A percentile compares a stretch with the other conserved stretches of the same genome.
phyloP scores from a whole-genome alignment of 1,140 invertebrate genomes.

The Drosophila tani region DNA sequence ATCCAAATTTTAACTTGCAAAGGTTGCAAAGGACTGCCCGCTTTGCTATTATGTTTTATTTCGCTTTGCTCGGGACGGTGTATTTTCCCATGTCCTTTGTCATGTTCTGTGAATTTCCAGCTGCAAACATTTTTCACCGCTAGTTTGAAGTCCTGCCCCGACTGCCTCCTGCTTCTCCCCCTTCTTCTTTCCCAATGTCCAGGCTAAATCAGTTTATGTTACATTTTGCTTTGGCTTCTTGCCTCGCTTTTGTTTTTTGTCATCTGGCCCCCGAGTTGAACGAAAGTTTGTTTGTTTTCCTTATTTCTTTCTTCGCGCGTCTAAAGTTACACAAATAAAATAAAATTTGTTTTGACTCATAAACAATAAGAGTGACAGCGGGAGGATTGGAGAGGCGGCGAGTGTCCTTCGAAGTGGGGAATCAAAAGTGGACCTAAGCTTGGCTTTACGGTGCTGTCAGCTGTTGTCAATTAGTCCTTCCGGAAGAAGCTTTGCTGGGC shows the following conservation, averaged over 20 bases:
- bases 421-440: conserved; percentile 32
- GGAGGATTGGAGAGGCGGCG: background rate
- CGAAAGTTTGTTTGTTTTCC: conserved; percentile 28
- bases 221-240: conserved; percentile 45
- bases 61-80: conserved; percentile 4
- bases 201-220: conserved; percentile 49
- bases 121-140: conserved; percentile 54
- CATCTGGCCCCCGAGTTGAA: conserved; percentile 3
- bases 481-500: background rate
- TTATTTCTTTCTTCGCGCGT: conserved; percentile 41
- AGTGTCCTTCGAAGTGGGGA: background rate
- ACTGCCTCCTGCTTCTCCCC: background rate
- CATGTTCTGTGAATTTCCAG: conserved; percentile 43
- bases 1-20: background rate
- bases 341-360: conserved; percentile 51
- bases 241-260: conserved; percentile 12
- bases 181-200: background rate
- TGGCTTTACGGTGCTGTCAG: conserved; percentile 3
- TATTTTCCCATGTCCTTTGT: conserved; percentile 51
- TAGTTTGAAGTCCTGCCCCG: conserved; percentile 24
- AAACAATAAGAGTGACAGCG: conserved; percentile 51
- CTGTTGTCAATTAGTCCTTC: conserved; percentile 36
- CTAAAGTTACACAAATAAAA: conserved; percentile 57
- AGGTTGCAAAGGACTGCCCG: too few relatives aligned
- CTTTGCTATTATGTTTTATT: conserved; percentile 43